These are phyloP conservation scores for Argyresthia albistria DNA, from an alignment of 2,888 invertebrate genomes.

Conservation along the genomic window DNA sequence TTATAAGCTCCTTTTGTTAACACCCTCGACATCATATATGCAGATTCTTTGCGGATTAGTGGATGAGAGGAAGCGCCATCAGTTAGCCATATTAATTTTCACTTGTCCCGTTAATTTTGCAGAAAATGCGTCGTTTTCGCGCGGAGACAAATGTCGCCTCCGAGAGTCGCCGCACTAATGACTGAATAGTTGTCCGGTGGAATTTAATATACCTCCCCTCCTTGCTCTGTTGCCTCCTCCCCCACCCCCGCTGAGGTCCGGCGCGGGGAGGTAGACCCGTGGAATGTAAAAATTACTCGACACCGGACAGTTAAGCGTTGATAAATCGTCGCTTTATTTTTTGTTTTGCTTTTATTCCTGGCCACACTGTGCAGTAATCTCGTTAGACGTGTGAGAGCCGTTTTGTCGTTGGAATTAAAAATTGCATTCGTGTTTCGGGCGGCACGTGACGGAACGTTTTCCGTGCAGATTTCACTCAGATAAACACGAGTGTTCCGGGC, in stretches of 20 bases:
- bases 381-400: neutral
- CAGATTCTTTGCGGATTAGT: too few species aligned
- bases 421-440: too few species aligned
- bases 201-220: slow-evolving; percentile 29
- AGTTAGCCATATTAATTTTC: too few species aligned
- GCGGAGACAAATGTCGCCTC: neutral
- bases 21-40: too few species aligned
- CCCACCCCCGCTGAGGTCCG: neutral
- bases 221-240: slow-evolving; percentile 3
- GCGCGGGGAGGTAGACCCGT: neutral
- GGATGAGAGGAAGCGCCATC: too few species aligned
- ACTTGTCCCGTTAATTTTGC: neutral
- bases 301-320: neutral
- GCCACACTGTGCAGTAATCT: neutral
- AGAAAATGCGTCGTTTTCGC: neutral
- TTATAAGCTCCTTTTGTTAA: too few species aligned
- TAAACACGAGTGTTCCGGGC: too few species aligned
- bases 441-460: too few species aligned
- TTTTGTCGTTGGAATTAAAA: too few species aligned
- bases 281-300: slow-evolving; percentile 3
- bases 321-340: neutral
- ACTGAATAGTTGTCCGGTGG: slow-evolving; percentile 32
- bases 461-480: too few species aligned
- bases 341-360: neutral
- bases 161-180: slow-evolving; percentile 19